phyloP scores from a whole-genome alignment of 2,888 invertebrate genomes.

The Eustalomyia histrio region DNA sequence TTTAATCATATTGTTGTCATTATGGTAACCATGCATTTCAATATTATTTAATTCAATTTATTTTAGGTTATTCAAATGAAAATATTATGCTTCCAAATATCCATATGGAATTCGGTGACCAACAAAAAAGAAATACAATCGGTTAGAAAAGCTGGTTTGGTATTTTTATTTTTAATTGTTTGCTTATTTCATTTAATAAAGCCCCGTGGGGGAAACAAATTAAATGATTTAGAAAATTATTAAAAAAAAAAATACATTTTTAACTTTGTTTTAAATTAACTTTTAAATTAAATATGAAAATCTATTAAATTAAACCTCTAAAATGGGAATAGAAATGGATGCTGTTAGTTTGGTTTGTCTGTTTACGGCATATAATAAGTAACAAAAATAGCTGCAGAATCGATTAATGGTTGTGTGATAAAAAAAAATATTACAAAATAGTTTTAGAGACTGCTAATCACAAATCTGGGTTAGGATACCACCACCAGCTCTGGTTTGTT shows the following conservation, averaged over 20 bases:
- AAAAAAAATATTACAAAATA: no score
- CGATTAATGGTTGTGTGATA: no score
- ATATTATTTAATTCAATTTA: conserved; percentile 23
- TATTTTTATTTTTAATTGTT: conserved; percentile 12
- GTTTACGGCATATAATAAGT: no score
- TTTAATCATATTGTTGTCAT: conserved; percentile 14
- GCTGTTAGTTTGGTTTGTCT: no score
- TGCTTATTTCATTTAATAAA: conserved; percentile 28
- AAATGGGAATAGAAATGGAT: no score
- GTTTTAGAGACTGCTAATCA: no score
- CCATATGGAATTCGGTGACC: background rate
- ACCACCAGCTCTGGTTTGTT: no score
- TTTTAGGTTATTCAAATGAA: conserved; percentile 7
- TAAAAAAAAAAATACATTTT: background rate
- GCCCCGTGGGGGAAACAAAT: background rate
- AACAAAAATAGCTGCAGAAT: no score
- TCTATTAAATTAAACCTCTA: no score
- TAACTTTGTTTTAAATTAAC: no score
- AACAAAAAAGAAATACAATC: background rate
- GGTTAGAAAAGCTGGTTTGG: conserved; percentile 19
- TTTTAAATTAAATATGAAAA: no score
- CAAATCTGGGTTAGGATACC: no score
- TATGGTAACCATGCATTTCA: background rate
- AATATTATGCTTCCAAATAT: conserved; percentile 22
- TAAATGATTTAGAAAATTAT: background rate